Base-by-base conservation (phyloP, 2,113 vertebrate species). In the Macquaria australasica region DNA sequence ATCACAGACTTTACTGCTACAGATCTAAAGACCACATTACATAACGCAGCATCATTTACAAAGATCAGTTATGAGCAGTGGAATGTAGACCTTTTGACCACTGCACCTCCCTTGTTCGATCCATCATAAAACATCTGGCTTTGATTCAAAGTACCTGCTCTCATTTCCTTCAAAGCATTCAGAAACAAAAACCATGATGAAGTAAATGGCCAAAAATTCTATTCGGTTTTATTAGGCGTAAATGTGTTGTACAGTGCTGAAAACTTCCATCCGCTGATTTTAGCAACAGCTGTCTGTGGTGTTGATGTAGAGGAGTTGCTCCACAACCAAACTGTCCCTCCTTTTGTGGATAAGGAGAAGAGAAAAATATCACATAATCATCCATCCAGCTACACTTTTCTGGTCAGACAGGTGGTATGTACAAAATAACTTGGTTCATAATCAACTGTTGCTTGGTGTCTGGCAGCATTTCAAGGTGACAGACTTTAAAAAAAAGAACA, bases 401-500 rank as follows among this genome's bases (percentile, higher is more conserved):
- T 70, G 31, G 43, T 0, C 34, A n/a, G 51, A 66, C n/a, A 73
- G 23, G 34, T 55, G 58, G 53, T 59, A 48, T 69, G 62, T 51
- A 55, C 6, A 14, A 37, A 69, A 58, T 48, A 67, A 50, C 18
- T 55, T 62, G 18, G 28, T 62, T 28, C 16, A 8, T 59, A 0
- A 56, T 37, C 12, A 69, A 11, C 51, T 23, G 34, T 8, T 45
- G 39, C 4, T 18, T 45, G 16, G 23, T 43, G 4, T 56, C 37
- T 69, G 74, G 63, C 70, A 84, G 25, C 31, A 31, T 73, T 50
- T 76, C 59, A 67, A 83, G 55, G 50, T 79, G 39, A 77, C 37
- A 62, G 67, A 34, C 55, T 4, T 5, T 63, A 28, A 9, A 76
- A 6, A 76, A 77, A 56, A n/a, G n/a, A 59, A 55, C 18, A 68